Percentiles rank a stretch among this genome's conserved stretches.
Evolutionary conservation across 2,797 vertebrate genomes (phyloP).

Genomic region (Antennarius maculatus): DNA sequence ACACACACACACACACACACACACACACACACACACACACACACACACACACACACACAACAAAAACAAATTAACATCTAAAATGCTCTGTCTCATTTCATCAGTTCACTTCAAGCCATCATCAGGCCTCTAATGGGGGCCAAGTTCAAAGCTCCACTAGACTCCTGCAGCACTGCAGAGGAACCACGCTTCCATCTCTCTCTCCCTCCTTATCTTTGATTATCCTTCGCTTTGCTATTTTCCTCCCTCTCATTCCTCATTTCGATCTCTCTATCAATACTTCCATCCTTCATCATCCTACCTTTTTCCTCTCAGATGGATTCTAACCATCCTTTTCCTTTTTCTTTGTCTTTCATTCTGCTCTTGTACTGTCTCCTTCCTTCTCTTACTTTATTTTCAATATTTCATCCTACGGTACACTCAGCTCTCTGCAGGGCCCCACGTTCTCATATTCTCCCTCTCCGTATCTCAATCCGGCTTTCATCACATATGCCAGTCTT

Average conservation of each 20-base stretch:
- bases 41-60: slow-evolving; percentile 51
- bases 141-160: slow-evolving; percentile 91
- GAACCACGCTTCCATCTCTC: slow-evolving; percentile 81
- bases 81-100: slow-evolving; percentile 87
- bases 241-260: slow-evolving; percentile 42
- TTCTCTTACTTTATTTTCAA: slow-evolving; percentile 23
- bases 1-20: not conserved
- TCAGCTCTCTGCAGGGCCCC: slow-evolving; percentile 25
- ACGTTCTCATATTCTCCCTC: slow-evolving; percentile 29
- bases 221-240: slow-evolving; percentile 65
- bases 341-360: not conserved
- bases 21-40: slow-evolving; percentile 3
- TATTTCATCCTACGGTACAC: slow-evolving; percentile 36
- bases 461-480: slow-evolving; percentile 57
- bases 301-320: slow-evolving; percentile 30
- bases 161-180: slow-evolving; percentile 89
- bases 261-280: slow-evolving; percentile 34
- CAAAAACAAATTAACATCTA: slow-evolving; percentile 95
- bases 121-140: slow-evolving; percentile 93
- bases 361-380: not conserved
- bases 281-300: slow-evolving; percentile 30
- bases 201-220: slow-evolving; percentile 75
- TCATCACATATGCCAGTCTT: slow-evolving; percentile 55
- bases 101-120: slow-evolving; percentile 89
- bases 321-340: slow-evolving; percentile 26